A percentile compares a stretch with the other conserved stretches of the same genome.
Conservation (phyloP, 2,888 invertebrate genomes). For the Gastrophysa polygoni region DNA sequence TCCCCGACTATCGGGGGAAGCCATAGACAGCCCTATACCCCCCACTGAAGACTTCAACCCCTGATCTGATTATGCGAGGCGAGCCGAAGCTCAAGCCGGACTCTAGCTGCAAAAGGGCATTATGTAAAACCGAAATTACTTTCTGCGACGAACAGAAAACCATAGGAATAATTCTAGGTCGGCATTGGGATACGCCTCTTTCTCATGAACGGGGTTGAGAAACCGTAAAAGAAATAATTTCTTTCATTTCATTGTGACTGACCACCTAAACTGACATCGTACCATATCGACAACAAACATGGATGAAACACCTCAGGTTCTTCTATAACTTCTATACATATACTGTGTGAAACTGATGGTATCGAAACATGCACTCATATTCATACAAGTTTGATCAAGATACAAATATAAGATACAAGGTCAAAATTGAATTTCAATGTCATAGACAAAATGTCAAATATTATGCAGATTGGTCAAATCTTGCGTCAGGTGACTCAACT, state of each 20-base stretch:
- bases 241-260: background rate
- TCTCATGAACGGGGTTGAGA: background rate
- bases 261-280: background rate
- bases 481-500: too few relatives aligned
- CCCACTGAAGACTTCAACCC: conserved; percentile 27
- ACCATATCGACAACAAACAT: too few relatives aligned
- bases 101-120: conserved; percentile 21
- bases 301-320: too few relatives aligned
- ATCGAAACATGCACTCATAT: too few relatives aligned
- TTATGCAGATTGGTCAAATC: too few relatives aligned
- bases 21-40: conserved; percentile 8
- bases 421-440: too few relatives aligned
- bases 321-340: too few relatives aligned
- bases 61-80: conserved; percentile 22
- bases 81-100: conserved; percentile 18
- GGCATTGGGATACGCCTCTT: background rate
- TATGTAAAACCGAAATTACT: conserved; percentile 28
- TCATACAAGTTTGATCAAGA: too few relatives aligned
- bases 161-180: conserved; percentile 27
- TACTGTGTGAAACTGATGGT: too few relatives aligned
- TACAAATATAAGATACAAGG: too few relatives aligned
- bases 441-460: too few relatives aligned
- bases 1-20: background rate
- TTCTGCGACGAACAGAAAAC: conserved; percentile 20
- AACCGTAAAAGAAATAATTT: background rate